Percentiles rank a stretch among this genome's conserved stretches.
These are phyloP conservation scores for Otis tarda DNA, from an alignment of 2,113 vertebrate genomes.

Conservation along the genomic window DNA sequence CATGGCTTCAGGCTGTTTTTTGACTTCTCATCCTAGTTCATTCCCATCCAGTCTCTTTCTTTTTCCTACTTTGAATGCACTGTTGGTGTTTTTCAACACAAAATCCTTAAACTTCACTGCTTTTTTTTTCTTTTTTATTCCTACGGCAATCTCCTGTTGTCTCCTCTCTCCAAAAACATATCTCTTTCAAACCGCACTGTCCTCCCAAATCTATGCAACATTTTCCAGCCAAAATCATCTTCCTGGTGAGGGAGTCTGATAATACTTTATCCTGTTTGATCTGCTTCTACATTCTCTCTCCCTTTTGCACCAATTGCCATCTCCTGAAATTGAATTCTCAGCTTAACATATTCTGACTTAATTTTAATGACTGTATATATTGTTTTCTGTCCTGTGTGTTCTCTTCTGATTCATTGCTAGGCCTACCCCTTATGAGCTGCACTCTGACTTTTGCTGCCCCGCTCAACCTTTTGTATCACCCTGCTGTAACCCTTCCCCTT, in stretches of 20 bases:
- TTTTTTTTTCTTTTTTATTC: neutral
- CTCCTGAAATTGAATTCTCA: neutral
- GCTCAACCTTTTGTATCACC: neutral
- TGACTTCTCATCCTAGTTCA: neutral
- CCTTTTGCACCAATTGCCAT: neutral
- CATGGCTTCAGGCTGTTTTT: neutral
- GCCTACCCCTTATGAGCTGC: neutral
- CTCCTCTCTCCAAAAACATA: neutral
- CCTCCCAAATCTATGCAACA: neutral
- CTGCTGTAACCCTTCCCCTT: neutral
- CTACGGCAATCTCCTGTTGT: neutral
- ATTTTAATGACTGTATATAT: neutral
- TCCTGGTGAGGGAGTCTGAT: neutral
- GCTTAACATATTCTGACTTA: neutral
- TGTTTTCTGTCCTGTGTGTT: neutral
- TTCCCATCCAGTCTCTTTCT: neutral
- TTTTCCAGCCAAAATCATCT: neutral
- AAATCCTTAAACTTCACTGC: neutral
- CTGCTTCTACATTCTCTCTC: neutral
- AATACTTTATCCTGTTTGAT: neutral
- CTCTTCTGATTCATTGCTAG: neutral
- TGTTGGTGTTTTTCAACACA: neutral
- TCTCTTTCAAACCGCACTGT: neutral
- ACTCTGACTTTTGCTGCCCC: neutral
- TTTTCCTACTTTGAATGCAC: neutral